Evolutionary conservation across 2,888 invertebrate species (phyloP), one percentile per base, ranked within the genome.

Genomic region (Ophion obscuratus): DNA sequence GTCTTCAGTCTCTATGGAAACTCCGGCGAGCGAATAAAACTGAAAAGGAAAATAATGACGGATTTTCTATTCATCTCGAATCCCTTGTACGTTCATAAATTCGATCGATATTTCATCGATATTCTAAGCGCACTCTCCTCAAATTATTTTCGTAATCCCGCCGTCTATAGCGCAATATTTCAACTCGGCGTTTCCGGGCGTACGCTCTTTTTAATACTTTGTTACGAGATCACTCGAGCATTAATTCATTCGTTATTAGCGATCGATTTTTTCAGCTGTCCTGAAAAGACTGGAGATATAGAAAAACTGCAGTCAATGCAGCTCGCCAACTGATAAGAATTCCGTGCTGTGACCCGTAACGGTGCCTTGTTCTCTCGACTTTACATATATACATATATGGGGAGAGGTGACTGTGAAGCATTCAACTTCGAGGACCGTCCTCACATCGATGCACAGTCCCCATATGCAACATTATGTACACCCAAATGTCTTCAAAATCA

Each of bases 1-100:
- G 64, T 83, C 80, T 67, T 76, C 79, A 36, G 71, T 67, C n/a
- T 76, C 57, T 40, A 47, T 76, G 57, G 67, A 73, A 83, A 66
- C 44, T 71, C 40, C 11, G 27, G 76, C 20, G 67, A 57, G 71
- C 73, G 67, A 67, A 81, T 81, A 67, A 85, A 82, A 78, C 53
- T 64, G 74, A 59, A 70, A 70, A 44, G 67, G n/a, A 78, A 76
- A 79, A 75, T 77, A 71, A 85, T 73, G 67, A 83, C 73, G 73
- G 27, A 44, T 59, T 64, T 79, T 71, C 47, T 47, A 74, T 70
- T 59, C 67, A 64, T 70, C 61, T 74, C 24, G 14, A 57, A 53
- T 9, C 59, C n/a, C 66, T 27, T 24, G 62, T 24, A 61, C 27
- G 67, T 36, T 57, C 76, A 17, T 17, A 24, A 71, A 70, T 40